Conservation (phyloP, 2,113 vertebrate species). For the Melanocharis versteri region DNA sequence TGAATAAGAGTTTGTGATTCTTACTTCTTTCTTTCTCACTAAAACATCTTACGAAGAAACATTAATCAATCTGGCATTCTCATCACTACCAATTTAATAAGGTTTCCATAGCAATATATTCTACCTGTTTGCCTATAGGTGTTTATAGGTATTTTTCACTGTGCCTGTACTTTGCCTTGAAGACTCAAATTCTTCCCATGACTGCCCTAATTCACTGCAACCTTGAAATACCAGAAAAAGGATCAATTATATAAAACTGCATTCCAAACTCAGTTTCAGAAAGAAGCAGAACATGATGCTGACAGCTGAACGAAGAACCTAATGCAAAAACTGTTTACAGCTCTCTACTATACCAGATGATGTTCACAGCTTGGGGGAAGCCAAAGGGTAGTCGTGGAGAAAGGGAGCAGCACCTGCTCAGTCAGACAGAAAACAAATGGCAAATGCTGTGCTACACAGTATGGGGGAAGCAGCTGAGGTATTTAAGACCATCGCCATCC, state of each 20-base stretch:
- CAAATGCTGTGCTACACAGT: background rate
- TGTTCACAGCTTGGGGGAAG: background rate
- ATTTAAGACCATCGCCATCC: fast-evolving
- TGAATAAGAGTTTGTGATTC: background rate
- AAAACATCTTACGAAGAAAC: background rate
- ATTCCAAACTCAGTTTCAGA: background rate
- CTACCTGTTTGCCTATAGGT: background rate
- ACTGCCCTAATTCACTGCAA: background rate
- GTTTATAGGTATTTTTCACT: background rate
- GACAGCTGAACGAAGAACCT: background rate
- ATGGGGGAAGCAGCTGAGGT: background rate
- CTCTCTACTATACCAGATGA: background rate
- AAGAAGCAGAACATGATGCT: background rate
- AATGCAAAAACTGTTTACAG: background rate
- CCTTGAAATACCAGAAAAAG: background rate
- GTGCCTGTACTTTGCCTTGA: background rate
- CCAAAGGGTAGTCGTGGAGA: background rate
- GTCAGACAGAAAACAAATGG: background rate
- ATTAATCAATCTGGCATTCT: background rate
- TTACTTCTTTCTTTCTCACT: background rate
- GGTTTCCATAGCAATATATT: background rate
- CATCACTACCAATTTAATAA: background rate
- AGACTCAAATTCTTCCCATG: background rate
- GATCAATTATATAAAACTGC: background rate
- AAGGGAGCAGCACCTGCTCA: background rate